Evolutionary conservation across 2,113 vertebrate genomes (phyloP).

Genomic region (Cephalophus harveyi): DNA sequence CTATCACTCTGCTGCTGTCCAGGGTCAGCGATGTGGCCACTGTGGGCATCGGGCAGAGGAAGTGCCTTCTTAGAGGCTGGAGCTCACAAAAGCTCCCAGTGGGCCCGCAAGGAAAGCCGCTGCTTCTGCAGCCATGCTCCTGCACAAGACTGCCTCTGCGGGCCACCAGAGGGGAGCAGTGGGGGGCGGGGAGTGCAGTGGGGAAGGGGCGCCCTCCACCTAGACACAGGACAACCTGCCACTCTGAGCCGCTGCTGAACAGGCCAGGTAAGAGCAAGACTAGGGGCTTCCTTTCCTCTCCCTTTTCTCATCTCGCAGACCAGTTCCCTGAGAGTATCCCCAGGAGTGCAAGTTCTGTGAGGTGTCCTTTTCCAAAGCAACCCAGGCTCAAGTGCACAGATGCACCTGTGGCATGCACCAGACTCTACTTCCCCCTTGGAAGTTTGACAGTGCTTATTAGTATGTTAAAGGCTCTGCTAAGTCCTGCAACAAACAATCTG

Average conservation of each 20-base stretch:
- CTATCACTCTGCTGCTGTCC: too few relatives aligned
- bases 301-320: background rate
- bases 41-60: background rate
- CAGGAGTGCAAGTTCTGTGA: background rate
- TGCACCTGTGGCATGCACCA: background rate
- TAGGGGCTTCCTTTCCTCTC: background rate
- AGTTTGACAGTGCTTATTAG: background rate
- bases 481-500: background rate
- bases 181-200: background rate
- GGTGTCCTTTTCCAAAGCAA: background rate
- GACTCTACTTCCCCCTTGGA: background rate
- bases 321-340: background rate
- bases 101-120: rapidly evolving
- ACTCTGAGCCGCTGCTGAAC: rapidly evolving
- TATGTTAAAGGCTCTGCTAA: constrained; percentile 17
- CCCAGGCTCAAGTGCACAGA: background rate
- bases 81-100: background rate
- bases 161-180: background rate
- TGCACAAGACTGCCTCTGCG: background rate
- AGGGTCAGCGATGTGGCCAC: too few relatives aligned
- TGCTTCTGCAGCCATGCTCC: background rate
- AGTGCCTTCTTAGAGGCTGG: background rate
- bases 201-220: background rate
- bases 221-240: background rate
- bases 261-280: background rate